phyloP scores from a whole-genome alignment of 1,140 invertebrate species.

The Danaus melanippus region DNA sequence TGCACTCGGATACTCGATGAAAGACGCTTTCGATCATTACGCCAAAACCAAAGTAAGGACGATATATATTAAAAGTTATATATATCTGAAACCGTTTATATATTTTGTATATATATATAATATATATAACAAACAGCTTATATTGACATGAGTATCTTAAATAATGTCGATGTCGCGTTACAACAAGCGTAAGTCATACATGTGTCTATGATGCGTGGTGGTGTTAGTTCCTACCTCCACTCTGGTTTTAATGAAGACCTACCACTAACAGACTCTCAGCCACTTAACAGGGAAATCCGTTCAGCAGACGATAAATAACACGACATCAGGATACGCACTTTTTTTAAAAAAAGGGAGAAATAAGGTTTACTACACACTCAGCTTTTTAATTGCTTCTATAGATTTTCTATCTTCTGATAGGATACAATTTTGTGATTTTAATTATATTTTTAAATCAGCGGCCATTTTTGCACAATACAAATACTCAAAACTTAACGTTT shows the following conservation, averaged over 20 bases:
- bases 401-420: too few relatives aligned
- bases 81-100: background rate
- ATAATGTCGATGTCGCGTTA: too few relatives aligned
- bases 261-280: slow-evolving; percentile 1
- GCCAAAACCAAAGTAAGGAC: slow-evolving; percentile 72
- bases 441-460: too few relatives aligned
- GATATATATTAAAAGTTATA: background rate
- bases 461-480: too few relatives aligned
- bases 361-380: slow-evolving; percentile 12
- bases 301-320: slow-evolving; percentile 21
- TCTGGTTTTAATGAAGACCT: too few relatives aligned
- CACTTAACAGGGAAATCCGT: slow-evolving; percentile 21
- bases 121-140: too few relatives aligned
- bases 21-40: slow-evolving; percentile 89
- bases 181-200: too few relatives aligned
- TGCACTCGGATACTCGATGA: slow-evolving; percentile 87
- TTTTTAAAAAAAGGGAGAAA: slow-evolving; percentile 14
- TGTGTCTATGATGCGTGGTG: too few relatives aligned
- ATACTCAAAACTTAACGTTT: background rate
- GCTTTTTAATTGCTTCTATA: background rate
- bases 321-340: slow-evolving; percentile 17
- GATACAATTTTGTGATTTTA: too few relatives aligned
- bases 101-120: too few relatives aligned
- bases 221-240: too few relatives aligned
- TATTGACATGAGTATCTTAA: too few relatives aligned